Evolutionary conservation across 2,113 vertebrate genomes (phyloP).

Genomic region (Ammodytes marinus): DNA sequence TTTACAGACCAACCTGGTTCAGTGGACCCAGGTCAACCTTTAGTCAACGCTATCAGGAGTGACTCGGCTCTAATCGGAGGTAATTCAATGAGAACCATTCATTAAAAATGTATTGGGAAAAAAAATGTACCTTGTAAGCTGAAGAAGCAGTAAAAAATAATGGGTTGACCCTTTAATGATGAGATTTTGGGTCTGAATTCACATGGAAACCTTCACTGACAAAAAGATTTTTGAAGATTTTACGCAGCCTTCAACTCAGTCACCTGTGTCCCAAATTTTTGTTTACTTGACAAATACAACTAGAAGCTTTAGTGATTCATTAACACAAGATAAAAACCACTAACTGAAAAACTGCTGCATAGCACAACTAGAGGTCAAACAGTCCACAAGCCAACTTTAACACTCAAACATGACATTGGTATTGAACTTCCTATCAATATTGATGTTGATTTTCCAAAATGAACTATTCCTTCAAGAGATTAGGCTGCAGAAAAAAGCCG

Average conservation of each 20-base stretch:
- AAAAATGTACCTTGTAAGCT: neutral
- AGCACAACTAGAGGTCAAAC: neutral
- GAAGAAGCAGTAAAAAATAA: neutral
- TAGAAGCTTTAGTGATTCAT: neutral
- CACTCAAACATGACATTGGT: neutral
- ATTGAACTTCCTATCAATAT: neutral
- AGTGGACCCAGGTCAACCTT: conserved; percentile 89
- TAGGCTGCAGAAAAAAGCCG: neutral
- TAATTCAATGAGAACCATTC: conserved; percentile 69
- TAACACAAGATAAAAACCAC: neutral
- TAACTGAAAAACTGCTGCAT: neutral
- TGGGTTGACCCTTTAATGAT: neutral
- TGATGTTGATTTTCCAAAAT: neutral
- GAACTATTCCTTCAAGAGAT: neutral
- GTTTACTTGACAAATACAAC: neutral
- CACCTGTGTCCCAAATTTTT: neutral
- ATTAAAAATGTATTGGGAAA: neutral
- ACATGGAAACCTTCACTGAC: neutral
- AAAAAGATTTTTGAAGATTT: neutral
- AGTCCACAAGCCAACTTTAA: too few relatives aligned
- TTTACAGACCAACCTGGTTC: conserved; percentile 91
- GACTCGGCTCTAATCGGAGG: conserved; percentile 97
- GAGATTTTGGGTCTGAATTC: neutral
- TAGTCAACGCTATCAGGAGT: conserved; percentile 90
- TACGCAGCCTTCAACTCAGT: conserved; percentile 52